Evolutionary conservation across 2,888 invertebrate genomes (phyloP), one percentile per base, ranked within the genome.

Genomic region (Teleiodes luculella): DNA sequence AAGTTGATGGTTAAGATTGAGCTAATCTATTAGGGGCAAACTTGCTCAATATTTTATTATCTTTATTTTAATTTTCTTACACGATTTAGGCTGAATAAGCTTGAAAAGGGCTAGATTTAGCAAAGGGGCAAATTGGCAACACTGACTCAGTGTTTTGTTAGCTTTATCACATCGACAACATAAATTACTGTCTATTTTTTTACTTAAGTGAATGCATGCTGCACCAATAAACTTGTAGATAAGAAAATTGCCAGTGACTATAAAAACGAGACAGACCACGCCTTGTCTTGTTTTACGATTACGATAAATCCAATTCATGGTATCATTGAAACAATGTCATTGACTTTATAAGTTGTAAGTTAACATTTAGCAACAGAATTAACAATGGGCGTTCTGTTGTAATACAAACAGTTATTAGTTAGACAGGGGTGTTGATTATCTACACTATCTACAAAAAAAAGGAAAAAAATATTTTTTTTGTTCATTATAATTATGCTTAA

Each of bases 181-280:
- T 35, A 48, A 11, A 48, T 48, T 48, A 20, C 35, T 20, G 48
- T 35, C 48, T 48, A 48, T 33, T 48, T 33, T 13, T 48, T 48
- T 6, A 20, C 41, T 20, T 35, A 18, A 48, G 35, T 48, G 35
- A 35, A 48, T 35, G 48, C 48, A 48, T 35, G 35, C 31, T 35
- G 48, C 48, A 41, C 20, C 20, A 20, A 35, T 35, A 35, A 31
- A 31, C 16, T 31, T 46, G 31, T 10, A 48, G 48, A 48, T 48
- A 48, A 48, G 35, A 48, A 35, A 33, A 43, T 28, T 28, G 43
- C 24, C 20, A 43, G 43, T n/a, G 24, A 24, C 24, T 24, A 37
- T 13, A 37, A 43, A 43, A n/a, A 28, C 13, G n/a, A n/a, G 20
- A 43, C 43, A 43, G 13, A 43, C 43, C 43, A 20, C 43, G 43